Conservation (phyloP, 2,113 vertebrate species). For the Brachyhypopomus gauderio region DNA sequence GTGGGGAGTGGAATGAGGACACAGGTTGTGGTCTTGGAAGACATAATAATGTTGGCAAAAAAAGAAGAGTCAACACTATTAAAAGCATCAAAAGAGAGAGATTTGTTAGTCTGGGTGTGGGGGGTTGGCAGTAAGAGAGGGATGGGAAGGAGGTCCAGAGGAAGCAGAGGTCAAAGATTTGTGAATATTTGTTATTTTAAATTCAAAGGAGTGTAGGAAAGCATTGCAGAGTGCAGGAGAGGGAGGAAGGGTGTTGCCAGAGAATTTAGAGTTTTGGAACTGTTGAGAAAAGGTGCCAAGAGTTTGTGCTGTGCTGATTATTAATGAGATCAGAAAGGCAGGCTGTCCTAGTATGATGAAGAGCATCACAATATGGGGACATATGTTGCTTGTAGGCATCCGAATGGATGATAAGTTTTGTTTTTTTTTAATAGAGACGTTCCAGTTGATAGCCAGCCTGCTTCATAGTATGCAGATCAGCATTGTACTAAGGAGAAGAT, state of each 20-base stretch:
- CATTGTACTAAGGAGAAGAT: too few species aligned
- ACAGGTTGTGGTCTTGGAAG: too few species aligned
- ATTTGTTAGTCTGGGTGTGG: too few species aligned
- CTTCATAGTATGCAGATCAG: too few species aligned
- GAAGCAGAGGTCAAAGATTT: background rate
- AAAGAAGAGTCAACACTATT: too few species aligned
- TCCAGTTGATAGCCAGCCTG: too few species aligned
- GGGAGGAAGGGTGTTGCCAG: background rate
- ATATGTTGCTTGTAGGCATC: conserved; percentile 1
- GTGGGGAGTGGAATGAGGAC: too few species aligned
- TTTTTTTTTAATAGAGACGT: background rate
- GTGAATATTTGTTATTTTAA: background rate
- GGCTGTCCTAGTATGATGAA: background rate
- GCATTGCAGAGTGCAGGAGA: background rate
- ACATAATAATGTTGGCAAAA: too few species aligned
- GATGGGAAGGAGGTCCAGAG: background rate
- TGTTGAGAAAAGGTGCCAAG: too few species aligned
- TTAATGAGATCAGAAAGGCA: background rate
- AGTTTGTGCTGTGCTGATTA: too few species aligned
- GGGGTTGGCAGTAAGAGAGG: background rate
- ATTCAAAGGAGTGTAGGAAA: background rate
- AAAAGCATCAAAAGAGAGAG: too few species aligned
- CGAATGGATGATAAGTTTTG: background rate
- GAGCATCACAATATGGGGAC: background rate
- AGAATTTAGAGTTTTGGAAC: background rate